phyloP scores from a whole-genome alignment of 2,797 vertebrate genomes.

The Heterohyrax brucei region DNA sequence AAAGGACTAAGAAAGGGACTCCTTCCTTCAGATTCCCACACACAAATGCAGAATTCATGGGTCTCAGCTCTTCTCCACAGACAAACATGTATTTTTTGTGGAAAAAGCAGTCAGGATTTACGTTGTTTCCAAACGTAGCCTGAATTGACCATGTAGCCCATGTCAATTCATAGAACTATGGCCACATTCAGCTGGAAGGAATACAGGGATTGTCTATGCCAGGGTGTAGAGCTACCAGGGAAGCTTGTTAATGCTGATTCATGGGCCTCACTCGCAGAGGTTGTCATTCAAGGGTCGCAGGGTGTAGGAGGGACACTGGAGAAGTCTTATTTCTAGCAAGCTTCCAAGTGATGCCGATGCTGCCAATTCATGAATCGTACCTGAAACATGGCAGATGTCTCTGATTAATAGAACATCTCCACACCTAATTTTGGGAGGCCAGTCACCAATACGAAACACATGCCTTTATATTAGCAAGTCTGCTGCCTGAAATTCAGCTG shows the following conservation, averaged over 20 bases:
- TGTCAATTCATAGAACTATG: conserved; percentile 60
- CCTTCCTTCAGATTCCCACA: conserved; percentile 13
- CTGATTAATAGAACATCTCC: conserved; percentile 85
- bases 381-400: conserved; percentile 84
- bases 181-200: conserved; percentile 70
- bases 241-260: conserved; percentile 32
- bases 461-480: conserved; percentile 83
- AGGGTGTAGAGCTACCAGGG: conserved; percentile 5
- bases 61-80: conserved; percentile 67
- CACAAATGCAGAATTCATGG: conserved; percentile 47
- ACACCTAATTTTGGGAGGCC: conserved; percentile 84
- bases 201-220: conserved; percentile 40
- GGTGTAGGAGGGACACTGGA: not conserved
- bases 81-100: conserved; percentile 79
- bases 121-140: conserved; percentile 73
- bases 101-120: conserved; percentile 54
- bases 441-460: conserved; percentile 89
- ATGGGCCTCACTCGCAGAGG: conserved; percentile 43
- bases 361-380: not conserved
- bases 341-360: not conserved
- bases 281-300: conserved; percentile 47
- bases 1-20: not conserved
- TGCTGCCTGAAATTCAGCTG: conserved; percentile 72
- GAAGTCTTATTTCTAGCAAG: conserved; percentile 48
- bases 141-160: not conserved